Base-by-base conservation (phyloP, 2,797 vertebrate species). In the Phrynocephalus vlangalii region DNA sequence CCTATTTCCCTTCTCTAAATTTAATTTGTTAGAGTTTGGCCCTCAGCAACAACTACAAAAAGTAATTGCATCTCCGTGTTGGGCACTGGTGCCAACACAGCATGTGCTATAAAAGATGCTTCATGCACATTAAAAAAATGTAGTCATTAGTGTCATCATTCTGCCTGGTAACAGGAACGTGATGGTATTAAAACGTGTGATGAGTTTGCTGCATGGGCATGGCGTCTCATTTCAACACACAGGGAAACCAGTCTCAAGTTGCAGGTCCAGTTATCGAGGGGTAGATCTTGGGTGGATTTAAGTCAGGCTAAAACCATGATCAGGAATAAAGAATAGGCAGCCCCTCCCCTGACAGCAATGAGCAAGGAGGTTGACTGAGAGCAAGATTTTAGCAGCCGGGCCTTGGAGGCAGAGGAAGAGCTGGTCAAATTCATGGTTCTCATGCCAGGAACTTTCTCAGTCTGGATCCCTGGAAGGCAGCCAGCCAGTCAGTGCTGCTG, bases 11-110 rank as follows among this genome's bases (percentile, higher is more conserved):
- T 94, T 95, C 91, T 90, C 90, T 92, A 95, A 96, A 97, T 96
- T 94, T 94, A 96, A 96, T 96, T 97, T 95, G 92, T 91, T 94
- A 89, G 92, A 93, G 87, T 91, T 95, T 95, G 94, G 93, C 86
- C 91, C 89, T 94, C 92, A 94, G 94, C 92, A 94, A 91, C 92
- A 92, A 90, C 89, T 85, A 79, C 44, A 48, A 85, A 92, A 95
- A 95, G 90, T 95, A 95, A 94, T 94, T 93, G 94, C 94, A 94
- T 91, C 86, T 88, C 90, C 86, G 89, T 93, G 56, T 91, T 93
- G 95, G 94, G 83, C 87, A 93, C 28, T 89, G 91, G 85, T 95
- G 94, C 94, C 95, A 95, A 83, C 91, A 94, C 90, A 95, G 86
- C 88, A 91, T 88, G 93, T 91, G 89, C 88, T 92, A 93, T 92